phyloP scores from a whole-genome alignment of 2,888 invertebrate genomes.

The Eupithecia pulchellata region DNA sequence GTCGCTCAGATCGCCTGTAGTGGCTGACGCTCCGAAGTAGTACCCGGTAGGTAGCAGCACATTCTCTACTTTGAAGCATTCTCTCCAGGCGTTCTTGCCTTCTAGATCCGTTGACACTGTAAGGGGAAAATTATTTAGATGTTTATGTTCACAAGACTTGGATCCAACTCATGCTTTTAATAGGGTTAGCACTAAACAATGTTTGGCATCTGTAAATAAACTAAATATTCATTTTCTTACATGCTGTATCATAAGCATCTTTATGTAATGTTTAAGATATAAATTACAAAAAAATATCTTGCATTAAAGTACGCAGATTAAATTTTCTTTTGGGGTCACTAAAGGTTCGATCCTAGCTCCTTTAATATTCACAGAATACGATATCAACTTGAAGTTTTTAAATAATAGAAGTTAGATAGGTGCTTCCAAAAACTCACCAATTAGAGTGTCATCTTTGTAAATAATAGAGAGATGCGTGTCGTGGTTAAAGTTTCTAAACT shows the following conservation, averaged over 20 bases:
- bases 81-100: conserved; percentile 96
- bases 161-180: conserved; percentile 2
- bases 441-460: conserved; percentile 95
- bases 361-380: background rate
- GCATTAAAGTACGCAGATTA: background rate
- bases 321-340: background rate
- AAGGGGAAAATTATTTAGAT: conserved; percentile 10
- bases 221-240: background rate
- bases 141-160: background rate
- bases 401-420: too few relatives aligned
- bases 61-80: conserved; percentile 95
- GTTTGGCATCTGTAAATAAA: background rate
- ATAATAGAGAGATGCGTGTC: conserved; percentile 96
- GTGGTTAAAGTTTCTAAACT: conserved; percentile 95
- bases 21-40: conserved; percentile 96
- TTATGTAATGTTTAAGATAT: background rate
- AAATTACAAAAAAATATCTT: background rate
- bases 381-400: background rate
- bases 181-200: background rate
- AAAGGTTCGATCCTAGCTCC: background rate
- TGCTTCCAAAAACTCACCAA: conserved; percentile 83
- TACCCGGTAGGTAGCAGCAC: conserved; percentile 97
- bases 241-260: background rate
- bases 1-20: conserved; percentile 98
- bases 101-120: conserved; percentile 96